A percentile compares a stretch with the other conserved stretches of the same genome.
Conservation (phyloP, 2,888 invertebrate genomes). For the Crocallis elinguaria region DNA sequence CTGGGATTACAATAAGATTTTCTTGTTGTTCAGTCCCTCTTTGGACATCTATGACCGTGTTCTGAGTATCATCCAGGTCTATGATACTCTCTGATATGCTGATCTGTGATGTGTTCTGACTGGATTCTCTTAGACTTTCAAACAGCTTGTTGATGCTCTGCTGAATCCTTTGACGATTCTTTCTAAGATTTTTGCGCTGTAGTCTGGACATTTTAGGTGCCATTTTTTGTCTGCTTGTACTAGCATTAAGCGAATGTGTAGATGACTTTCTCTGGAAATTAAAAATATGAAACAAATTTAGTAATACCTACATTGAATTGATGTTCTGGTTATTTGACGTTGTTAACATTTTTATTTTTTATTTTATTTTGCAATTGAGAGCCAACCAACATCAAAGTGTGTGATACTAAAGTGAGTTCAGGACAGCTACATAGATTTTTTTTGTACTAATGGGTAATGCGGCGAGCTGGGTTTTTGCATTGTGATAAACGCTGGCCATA, state of each 20-base stretch:
- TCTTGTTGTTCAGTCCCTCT: too few relatives aligned
- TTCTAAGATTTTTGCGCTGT: constrained; percentile 29
- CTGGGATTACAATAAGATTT: constrained; percentile 16
- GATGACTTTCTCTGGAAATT: constrained; percentile 48
- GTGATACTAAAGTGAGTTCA: too few relatives aligned
- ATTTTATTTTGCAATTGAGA: too few relatives aligned
- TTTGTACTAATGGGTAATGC: too few relatives aligned
- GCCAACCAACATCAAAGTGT: too few relatives aligned
- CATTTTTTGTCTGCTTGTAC: constrained; percentile 37
- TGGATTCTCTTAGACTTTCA: constrained; percentile 9
- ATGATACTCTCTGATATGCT: constrained; percentile 9
- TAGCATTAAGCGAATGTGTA: constrained; percentile 29
- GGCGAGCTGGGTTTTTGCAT: too few relatives aligned
- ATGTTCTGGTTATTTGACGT: too few relatives aligned
- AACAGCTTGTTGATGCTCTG: constrained; percentile 26
- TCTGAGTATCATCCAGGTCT: constrained; percentile 20
- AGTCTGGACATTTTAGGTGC: constrained; percentile 34
- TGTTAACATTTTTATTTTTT: too few relatives aligned
- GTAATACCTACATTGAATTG: too few relatives aligned
- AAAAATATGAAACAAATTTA: too few relatives aligned
- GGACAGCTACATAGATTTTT: too few relatives aligned
- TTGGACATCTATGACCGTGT: neutral
- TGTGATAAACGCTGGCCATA: too few relatives aligned
- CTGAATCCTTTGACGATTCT: constrained; percentile 7
- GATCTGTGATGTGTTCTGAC: neutral